A percentile compares a stretch with the other conserved stretches of the same genome.
These are phyloP conservation scores for Drosophila mulleri DNA, from an alignment of 2,888 invertebrate genomes.

Conservation along the genomic window DNA sequence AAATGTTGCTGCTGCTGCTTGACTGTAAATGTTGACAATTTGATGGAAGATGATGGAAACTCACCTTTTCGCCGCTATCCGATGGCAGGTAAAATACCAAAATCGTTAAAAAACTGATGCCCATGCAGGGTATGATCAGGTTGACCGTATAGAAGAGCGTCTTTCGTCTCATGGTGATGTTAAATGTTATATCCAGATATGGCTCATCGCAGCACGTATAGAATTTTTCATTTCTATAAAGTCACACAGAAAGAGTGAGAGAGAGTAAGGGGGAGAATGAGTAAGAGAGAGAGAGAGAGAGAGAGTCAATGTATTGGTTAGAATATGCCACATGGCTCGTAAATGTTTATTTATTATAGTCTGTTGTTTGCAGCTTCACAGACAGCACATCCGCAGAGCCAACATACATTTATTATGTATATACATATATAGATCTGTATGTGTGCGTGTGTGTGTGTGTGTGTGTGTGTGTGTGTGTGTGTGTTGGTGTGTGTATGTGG, in stretches of 20 bases:
- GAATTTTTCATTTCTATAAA: constrained; percentile 93
- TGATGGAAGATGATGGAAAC: constrained; percentile 55
- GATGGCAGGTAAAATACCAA: constrained; percentile 98
- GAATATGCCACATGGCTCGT: constrained; percentile 42
- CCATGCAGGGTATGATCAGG: constrained; percentile 98
- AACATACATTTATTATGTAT: constrained; percentile 21
- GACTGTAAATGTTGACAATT: constrained; percentile 8
- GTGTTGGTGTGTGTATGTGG: constrained; percentile 16
- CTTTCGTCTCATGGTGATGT: constrained; percentile 98
- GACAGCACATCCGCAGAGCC: constrained; percentile 48
- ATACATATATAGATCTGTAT: background rate
- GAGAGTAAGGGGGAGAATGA: background rate
- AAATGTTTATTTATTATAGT: constrained; percentile 58
- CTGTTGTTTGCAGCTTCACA: constrained; percentile 46
- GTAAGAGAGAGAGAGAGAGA: constrained; percentile 1
- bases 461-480: constrained; percentile 5
- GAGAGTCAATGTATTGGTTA: constrained; percentile 15
- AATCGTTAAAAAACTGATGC: constrained; percentile 98
- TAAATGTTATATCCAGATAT: constrained; percentile 98
- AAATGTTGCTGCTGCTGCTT: constrained; percentile 23
- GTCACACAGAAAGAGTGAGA: constrained; percentile 1
- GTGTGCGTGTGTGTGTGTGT: too few species aligned
- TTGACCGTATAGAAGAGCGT: constrained; percentile 98
- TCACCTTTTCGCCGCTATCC: constrained; percentile 98
- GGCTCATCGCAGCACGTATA: constrained; percentile 99